Base-by-base conservation (phyloP, 2,113 vertebrate genomes). In the Ramphastos sulfuratus region DNA sequence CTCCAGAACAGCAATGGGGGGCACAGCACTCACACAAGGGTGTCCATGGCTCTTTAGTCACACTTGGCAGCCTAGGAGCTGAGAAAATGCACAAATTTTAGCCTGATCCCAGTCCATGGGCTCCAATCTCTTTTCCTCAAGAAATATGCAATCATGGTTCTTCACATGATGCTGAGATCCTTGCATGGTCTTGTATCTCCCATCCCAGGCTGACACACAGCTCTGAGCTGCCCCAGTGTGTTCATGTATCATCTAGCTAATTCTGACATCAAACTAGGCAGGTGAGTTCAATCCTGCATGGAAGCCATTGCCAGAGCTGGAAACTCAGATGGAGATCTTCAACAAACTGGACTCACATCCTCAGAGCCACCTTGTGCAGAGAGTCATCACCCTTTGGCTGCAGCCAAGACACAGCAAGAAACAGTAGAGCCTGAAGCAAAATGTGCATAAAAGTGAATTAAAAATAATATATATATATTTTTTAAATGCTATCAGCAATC, bases 151-250 rank as follows among this genome's bases (percentile, higher is more conserved):
- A 8, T 24, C 0, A 1, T 19, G 20, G 56, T 21, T 88, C 23
- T 78, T 23, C 7, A 5, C 1, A 0, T 11, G 28, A 24, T 0
- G 0, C 31, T 37, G 71, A 78, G 50, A 37, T 31, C 30, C 46
- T 46, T 37, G 6, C 24, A 33, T 0, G 0, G 13, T 28, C 42
- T 48, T 8, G 0, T 42, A 33, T 58, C 39, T 66, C 27, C 14
- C 20, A 24, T 31, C 2, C 33, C 2, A 1, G 33, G 5, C 52
- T 33, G 16, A 28, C 8, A 9, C 6, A 9, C 6, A 52, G 59
- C 54, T 35, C 42, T 37, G 65, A 64, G 48, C 56, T 60, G 65
- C 46, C 64, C 73, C 42, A 12, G 2, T 4, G 19, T 19, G 23
- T 31, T 71, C 4, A 6, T 56, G 6, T 7, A 30, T 42, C 42